Conservation (phyloP, 2,888 invertebrate species). For the Diaphora mendica region DNA sequence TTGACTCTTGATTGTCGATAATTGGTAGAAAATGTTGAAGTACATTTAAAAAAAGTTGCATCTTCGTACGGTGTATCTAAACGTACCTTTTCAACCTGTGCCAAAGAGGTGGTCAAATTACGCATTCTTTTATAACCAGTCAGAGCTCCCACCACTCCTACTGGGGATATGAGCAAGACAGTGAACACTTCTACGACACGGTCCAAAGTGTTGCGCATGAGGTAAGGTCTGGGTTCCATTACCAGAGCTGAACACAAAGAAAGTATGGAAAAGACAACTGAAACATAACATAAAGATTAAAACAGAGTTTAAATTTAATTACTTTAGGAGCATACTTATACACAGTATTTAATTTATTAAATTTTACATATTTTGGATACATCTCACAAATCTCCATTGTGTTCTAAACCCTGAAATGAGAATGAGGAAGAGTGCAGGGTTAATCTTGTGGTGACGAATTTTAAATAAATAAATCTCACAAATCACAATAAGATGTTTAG, state of each 20-base stretch:
- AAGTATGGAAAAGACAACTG: conserved; percentile 3
- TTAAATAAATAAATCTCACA: no score
- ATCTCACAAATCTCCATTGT: conserved; percentile 56
- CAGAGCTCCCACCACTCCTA: conserved; percentile 2
- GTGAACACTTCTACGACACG: conserved; percentile 10
- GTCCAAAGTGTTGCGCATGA: conserved; percentile 8
- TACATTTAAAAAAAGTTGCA: no score
- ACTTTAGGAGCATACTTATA: no score
- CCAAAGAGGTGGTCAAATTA: conserved; percentile 51
- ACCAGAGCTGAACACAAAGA: not conserved
- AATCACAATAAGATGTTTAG: no score
- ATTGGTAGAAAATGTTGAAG: not conserved
- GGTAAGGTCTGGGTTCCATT: not conserved
- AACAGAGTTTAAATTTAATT: no score
- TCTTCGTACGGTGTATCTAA: not conserved
- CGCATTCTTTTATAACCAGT: conserved; percentile 16
- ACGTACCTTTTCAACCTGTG: conserved; percentile 17
- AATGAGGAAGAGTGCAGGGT: not conserved
- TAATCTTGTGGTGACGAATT: no score
- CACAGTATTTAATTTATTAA: not conserved
- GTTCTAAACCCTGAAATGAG: not conserved
- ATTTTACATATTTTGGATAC: no score
- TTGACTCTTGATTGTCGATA: no score
- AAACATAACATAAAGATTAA: not conserved
- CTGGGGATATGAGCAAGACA: conserved; percentile 10